Conservation (phyloP, 2,888 invertebrate genomes). For the Toxonevra muliebris region DNA sequence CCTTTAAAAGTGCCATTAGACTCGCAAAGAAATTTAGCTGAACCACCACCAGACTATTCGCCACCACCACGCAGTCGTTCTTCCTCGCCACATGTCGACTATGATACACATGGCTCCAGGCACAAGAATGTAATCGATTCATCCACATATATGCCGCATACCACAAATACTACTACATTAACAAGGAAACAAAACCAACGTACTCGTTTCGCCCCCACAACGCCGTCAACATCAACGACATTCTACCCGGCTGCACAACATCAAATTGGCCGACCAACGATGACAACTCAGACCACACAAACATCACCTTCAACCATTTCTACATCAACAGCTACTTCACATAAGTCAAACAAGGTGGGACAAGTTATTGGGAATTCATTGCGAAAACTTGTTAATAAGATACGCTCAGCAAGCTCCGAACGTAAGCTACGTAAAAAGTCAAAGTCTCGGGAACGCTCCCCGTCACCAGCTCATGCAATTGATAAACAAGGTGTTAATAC, state of each 20-base stretch:
- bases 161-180: constrained; percentile 54
- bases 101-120: constrained; percentile 30
- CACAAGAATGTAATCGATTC: constrained; percentile 15
- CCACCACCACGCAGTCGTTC: constrained; percentile 68
- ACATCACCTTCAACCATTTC: constrained; percentile 57
- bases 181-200: constrained; percentile 70
- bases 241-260: constrained; percentile 28
- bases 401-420: constrained; percentile 78
- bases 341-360: constrained; percentile 67
- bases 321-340: constrained; percentile 42
- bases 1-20: constrained; percentile 64
- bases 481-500: constrained; percentile 42
- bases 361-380: constrained; percentile 81
- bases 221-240: constrained; percentile 28
- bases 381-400: constrained; percentile 82
- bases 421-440: constrained; percentile 72
- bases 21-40: constrained; percentile 64
- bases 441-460: constrained; percentile 64
- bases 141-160: background rate
- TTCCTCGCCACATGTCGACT: constrained; percentile 60
- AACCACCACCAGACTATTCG: constrained; percentile 78
- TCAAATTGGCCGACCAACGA: constrained; percentile 43
- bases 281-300: constrained; percentile 60
- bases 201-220: constrained; percentile 71
- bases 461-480: constrained; percentile 66